Conservation (phyloP, 2,888 invertebrate genomes). For the Julus scandinavius region DNA sequence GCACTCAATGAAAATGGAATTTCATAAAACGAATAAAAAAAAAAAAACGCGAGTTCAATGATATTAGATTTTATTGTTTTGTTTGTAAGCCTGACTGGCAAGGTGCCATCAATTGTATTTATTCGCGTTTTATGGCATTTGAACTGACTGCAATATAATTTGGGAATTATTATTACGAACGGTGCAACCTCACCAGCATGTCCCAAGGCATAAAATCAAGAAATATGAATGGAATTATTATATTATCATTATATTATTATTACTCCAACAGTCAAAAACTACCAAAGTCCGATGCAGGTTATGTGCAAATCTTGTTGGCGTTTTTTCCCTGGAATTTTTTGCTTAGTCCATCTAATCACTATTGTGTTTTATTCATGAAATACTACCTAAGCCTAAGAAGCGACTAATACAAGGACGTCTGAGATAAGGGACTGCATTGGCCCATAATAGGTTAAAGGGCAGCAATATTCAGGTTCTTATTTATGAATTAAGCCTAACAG, state of each 20-base stretch:
- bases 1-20: constrained; percentile 30
- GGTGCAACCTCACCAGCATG: neutral
- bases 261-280: neutral
- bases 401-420: neutral
- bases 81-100: constrained; percentile 17
- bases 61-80: constrained; percentile 35
- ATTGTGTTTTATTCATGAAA: neutral
- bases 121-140: constrained; percentile 35
- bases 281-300: neutral
- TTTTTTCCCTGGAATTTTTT: neutral
- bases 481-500: neutral
- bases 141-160: constrained; percentile 39
- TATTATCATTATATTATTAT: constrained; percentile 13
- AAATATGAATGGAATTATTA: constrained; percentile 35
- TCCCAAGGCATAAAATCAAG: neutral
- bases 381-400: neutral
- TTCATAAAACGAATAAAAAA: constrained; percentile 11
- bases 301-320: neutral
- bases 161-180: constrained; percentile 34
- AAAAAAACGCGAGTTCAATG: constrained; percentile 20
- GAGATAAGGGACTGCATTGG: neutral
- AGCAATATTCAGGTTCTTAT: neutral
- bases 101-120: constrained; percentile 39
- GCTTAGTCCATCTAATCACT: neutral
- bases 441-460: neutral